These are phyloP conservation scores for Neosilurus mollespiculum DNA, from an alignment of 2,797 vertebrate species.

Conservation along the genomic window DNA sequence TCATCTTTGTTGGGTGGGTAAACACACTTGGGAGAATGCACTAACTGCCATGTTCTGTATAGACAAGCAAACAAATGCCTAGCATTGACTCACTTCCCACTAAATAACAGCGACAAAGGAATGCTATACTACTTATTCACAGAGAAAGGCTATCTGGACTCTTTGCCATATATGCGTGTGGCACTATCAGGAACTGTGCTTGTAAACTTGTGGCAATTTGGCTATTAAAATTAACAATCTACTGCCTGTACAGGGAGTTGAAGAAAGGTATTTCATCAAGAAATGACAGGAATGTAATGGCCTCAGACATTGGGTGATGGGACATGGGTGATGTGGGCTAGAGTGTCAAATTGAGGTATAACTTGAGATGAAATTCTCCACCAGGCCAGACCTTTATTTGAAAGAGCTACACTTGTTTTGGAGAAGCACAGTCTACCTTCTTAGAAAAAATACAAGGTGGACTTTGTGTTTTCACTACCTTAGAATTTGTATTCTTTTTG, in stretches of 20 bases:
- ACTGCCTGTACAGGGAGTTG: not conserved
- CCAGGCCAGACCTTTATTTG: too few relatives aligned
- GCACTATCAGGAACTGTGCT: not conserved
- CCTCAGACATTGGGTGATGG: not conserved
- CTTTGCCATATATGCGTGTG: not conserved
- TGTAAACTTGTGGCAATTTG: not conserved
- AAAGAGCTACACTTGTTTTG: too few relatives aligned
- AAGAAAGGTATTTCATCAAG: not conserved
- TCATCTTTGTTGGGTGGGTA: not conserved
- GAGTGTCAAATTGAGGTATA: not conserved
- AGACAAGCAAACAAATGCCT: not conserved
- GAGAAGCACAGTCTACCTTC: too few relatives aligned
- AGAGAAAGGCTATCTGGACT: not conserved
- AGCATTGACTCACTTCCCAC: not conserved
- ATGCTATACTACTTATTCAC: not conserved
- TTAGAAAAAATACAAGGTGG: too few relatives aligned
- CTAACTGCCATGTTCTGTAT: constrained; percentile 1
- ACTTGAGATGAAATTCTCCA: too few relatives aligned
- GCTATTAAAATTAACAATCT: not conserved
- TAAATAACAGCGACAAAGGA: not conserved
- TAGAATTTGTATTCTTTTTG: too few relatives aligned
- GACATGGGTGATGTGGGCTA: too few relatives aligned
- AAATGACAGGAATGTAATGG: constrained; percentile 4
- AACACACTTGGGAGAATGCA: not conserved
- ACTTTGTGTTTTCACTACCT: too few relatives aligned